Conservation (phyloP, 2,797 vertebrate species). For the Trematomus bernacchii region DNA sequence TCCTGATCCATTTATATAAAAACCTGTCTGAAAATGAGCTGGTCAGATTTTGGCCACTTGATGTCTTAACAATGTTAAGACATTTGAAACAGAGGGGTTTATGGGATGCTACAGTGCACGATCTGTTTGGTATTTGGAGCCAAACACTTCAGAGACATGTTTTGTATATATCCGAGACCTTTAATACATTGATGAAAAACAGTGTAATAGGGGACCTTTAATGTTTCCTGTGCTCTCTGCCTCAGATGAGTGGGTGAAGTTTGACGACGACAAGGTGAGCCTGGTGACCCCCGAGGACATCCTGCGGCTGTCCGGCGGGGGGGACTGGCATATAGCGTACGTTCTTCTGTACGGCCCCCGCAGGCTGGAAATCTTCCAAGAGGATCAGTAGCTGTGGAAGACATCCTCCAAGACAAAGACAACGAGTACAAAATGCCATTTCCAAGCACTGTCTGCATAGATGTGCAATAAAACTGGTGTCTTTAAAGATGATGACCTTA, state of each 20-base stretch:
- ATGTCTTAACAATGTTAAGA: no score
- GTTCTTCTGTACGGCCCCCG: conserved; percentile 97
- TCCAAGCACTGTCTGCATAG: conserved; percentile 92
- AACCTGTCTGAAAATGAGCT: no score
- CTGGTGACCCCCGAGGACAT: conserved; percentile 97
- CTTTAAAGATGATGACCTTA: conserved; percentile 84
- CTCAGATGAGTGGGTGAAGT: conserved; percentile 99
- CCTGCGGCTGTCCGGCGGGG: conserved; percentile 95
- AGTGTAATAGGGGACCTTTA: no score
- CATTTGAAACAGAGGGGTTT: no score
- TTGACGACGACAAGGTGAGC: conserved; percentile 99
- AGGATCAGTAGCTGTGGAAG: conserved; percentile 84
- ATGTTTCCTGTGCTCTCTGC: conserved; percentile 12
- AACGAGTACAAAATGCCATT: conserved; percentile 80
- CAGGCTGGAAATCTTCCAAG: conserved; percentile 91
- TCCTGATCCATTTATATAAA: no score
- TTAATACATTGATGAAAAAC: no score
- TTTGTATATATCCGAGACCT: no score
- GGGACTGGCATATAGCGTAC: conserved; percentile 99
- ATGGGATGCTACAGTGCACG: no score
- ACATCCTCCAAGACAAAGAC: conserved; percentile 52
- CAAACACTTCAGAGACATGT: no score
- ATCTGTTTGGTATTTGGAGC: no score
- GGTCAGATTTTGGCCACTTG: no score
- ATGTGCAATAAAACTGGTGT: conserved; percentile 97